Evolutionary conservation across 2,113 vertebrate species (phyloP).

Genomic region (Xiphophorus maculatus): DNA sequence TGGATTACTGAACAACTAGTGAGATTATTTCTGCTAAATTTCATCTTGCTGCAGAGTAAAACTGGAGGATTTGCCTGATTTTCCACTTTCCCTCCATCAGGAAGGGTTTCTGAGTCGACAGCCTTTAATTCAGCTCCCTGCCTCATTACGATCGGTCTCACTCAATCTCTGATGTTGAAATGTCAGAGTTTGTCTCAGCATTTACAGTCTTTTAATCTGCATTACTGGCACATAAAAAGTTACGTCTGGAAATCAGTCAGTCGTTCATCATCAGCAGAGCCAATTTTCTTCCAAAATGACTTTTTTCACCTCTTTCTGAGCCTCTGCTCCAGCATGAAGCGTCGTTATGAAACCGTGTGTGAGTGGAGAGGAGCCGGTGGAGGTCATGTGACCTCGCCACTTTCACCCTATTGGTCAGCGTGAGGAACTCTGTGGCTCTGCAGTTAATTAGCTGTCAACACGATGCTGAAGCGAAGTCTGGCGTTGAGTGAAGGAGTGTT

Average conservation of each 20-base stretch:
- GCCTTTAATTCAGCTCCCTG: too few species aligned
- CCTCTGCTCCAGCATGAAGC: neutral
- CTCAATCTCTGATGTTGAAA: too few species aligned
- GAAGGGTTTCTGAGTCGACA: too few species aligned
- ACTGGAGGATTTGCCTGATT: too few species aligned
- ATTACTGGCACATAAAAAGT: neutral
- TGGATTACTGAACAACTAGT: too few species aligned
- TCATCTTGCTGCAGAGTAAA: too few species aligned
- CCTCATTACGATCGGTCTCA: too few species aligned
- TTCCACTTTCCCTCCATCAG: too few species aligned
- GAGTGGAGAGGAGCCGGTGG: neutral
- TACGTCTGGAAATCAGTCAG: neutral
- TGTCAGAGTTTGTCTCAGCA: neutral
- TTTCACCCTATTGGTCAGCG: constrained; percentile 5
- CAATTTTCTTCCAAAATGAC: neutral
- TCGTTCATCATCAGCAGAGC: neutral
- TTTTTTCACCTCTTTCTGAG: neutral
- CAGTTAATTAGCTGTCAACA: constrained; percentile 22
- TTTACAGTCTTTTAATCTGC: neutral
- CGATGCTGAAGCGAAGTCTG: neutral
- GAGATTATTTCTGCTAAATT: too few species aligned
- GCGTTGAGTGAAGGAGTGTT: neutral
- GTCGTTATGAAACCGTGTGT: neutral
- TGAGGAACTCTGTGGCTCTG: neutral
- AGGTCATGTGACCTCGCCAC: constrained; percentile 2